Conservation (phyloP, 1,140 invertebrate genomes). For the Drosophila biarmipes region DNA sequence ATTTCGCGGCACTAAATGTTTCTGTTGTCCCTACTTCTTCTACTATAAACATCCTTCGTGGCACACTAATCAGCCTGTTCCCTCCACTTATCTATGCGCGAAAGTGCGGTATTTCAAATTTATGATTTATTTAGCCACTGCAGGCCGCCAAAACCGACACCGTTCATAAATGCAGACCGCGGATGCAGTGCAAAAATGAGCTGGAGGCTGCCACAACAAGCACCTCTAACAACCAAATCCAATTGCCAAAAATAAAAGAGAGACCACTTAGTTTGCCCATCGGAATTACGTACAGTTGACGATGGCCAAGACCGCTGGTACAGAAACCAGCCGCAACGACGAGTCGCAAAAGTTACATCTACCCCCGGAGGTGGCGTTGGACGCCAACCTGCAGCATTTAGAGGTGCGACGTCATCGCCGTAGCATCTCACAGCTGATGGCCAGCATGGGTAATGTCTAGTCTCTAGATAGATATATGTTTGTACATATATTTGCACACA, state of each 20-base stretch:
- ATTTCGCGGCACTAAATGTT: not conserved
- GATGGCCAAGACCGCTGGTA: constrained; percentile 14
- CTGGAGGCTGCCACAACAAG: constrained; percentile 16
- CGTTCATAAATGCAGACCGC: constrained; percentile 19
- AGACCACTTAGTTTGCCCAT: constrained; percentile 18
- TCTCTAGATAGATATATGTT: not conserved
- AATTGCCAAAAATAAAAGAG: constrained; percentile 59
- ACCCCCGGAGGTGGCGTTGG: constrained; percentile 10
- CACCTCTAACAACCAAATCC: constrained; percentile 50
- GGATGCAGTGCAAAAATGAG: constrained; percentile 33
- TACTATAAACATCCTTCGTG: not conserved
- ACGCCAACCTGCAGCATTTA: constrained; percentile 32
- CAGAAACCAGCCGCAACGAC: not conserved
- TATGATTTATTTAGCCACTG: constrained; percentile 57
- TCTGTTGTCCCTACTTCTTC: not conserved
- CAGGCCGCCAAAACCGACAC: constrained; percentile 15
- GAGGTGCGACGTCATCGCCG: constrained; percentile 78
- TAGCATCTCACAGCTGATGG: constrained; percentile 83
- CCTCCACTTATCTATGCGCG: constrained; percentile 25
- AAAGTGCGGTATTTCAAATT: constrained; percentile 35
- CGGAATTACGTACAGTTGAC: constrained; percentile 4
- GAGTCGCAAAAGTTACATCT: constrained; percentile 42
- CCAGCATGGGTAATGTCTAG: constrained; percentile 75
- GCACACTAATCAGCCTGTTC: constrained; percentile 17
- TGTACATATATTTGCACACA: not conserved